Conservation (phyloP, 2,888 invertebrate species). For the Pediacus dermestoides region DNA sequence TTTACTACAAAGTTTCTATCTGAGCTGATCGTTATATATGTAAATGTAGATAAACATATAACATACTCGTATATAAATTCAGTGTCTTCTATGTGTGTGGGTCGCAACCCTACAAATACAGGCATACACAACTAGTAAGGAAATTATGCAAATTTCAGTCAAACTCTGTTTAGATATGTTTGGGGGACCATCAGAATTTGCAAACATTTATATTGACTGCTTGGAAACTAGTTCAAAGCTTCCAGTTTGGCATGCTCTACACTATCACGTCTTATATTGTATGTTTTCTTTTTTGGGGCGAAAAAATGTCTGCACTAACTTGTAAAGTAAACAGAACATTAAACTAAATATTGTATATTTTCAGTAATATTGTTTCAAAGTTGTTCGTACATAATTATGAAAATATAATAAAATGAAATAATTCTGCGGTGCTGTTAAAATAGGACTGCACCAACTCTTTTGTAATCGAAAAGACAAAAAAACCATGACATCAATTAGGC, state of each 20-base stretch:
- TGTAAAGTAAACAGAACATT: too few species aligned
- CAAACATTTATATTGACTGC: conserved; percentile 19
- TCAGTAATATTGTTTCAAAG: too few species aligned
- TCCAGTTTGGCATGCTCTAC: conserved; percentile 1
- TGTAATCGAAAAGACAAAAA: too few species aligned
- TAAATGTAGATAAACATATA: conserved; percentile 26
- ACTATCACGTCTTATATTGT: conserved; percentile 22
- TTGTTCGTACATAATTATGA: too few species aligned
- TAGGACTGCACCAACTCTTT: too few species aligned
- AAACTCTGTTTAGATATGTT: conserved; percentile 20
- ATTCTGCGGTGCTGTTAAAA: too few species aligned
- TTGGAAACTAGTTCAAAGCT: conserved; percentile 21
- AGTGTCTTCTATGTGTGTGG: conserved; percentile 23
- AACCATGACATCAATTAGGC: too few species aligned
- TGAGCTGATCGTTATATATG: conserved; percentile 32
- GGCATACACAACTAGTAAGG: too few species aligned
- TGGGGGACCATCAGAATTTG: conserved; percentile 22
- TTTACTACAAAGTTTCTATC: conserved; percentile 25
- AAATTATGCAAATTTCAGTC: conserved; percentile 24
- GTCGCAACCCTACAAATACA: conserved; percentile 18
- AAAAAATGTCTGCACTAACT: too few species aligned
- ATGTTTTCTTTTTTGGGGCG: too few species aligned
- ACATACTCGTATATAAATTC: conserved; percentile 25
- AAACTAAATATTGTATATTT: too few species aligned
- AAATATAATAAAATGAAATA: too few species aligned